Conservation (phyloP, 1,140 invertebrate species). For the Euschistus heros region DNA sequence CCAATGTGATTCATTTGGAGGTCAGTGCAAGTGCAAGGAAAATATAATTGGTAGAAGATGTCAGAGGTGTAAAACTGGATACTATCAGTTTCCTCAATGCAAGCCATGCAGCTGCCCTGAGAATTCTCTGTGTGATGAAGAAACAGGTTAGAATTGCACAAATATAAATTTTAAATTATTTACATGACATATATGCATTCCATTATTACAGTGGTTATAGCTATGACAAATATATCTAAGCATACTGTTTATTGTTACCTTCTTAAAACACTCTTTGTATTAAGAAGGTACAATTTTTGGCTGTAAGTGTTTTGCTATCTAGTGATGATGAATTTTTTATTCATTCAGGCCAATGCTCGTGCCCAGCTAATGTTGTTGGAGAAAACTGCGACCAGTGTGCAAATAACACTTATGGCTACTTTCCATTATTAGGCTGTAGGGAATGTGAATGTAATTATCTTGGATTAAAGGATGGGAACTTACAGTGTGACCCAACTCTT, state of each 20-base stretch:
- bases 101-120: conserved; percentile 70
- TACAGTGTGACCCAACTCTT: conserved; percentile 78
- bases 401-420: conserved; percentile 83
- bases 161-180: no score
- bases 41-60: conserved; percentile 92
- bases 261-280: no score
- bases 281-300: no score
- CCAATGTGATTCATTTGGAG: conserved; percentile 82
- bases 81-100: conserved; percentile 92
- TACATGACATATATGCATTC: no score
- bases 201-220: no score
- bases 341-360: conserved; percentile 57
- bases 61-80: conserved; percentile 80
- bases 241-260: no score
- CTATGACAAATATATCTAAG: no score
- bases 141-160: conserved; percentile 39
- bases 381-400: conserved; percentile 80
- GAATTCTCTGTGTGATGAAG: conserved; percentile 61
- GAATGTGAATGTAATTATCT: conserved; percentile 79
- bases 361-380: conserved; percentile 69
- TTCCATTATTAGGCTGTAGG: conserved; percentile 90
- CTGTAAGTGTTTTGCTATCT: no score
- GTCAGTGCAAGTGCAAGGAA: conserved; percentile 86
- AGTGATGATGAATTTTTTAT: neutral
- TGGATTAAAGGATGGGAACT: conserved; percentile 62